Evolutionary conservation across 1,140 invertebrate genomes (phyloP).

Genomic region (Leptinotarsa lineolata): DNA sequence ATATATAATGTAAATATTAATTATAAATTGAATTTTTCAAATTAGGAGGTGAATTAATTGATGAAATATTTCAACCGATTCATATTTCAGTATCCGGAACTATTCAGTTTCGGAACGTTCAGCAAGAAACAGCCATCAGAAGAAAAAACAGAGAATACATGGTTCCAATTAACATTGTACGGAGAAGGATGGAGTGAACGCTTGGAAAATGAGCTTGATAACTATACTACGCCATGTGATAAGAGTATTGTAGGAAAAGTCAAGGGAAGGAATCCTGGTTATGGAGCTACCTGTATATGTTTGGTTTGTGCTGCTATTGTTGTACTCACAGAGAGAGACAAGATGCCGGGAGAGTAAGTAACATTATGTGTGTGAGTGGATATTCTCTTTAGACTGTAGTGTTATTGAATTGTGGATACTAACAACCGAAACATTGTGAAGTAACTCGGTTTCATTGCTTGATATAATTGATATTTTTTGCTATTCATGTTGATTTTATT

Average conservation of each 20-base stretch:
- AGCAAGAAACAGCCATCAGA: slow-evolving; percentile 70
- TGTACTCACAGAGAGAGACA: slow-evolving; percentile 51
- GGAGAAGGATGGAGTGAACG: slow-evolving; percentile 78
- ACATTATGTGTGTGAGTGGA: not conserved
- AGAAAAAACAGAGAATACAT: slow-evolving; percentile 64
- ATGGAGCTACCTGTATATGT: slow-evolving; percentile 76
- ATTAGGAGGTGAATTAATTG: no score
- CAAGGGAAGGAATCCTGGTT: slow-evolving; percentile 73
- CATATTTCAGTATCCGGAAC: slow-evolving; percentile 58
- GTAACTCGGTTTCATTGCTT: no score
- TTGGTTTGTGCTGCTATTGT: slow-evolving; percentile 74
- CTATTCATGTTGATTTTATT: no score
- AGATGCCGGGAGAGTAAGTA: slow-evolving; percentile 69
- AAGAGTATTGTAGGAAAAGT: slow-evolving; percentile 71
- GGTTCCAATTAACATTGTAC: slow-evolving; percentile 71
- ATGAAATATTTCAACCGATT: not conserved
- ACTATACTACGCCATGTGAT: slow-evolving; percentile 59
- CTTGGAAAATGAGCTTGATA: slow-evolving; percentile 58
- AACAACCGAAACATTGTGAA: no score
- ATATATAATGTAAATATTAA: no score
- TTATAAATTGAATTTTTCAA: no score
- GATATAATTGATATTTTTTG: no score
- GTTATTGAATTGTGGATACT: no score
- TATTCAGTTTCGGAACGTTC: slow-evolving; percentile 74
- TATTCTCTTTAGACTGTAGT: no score